phyloP scores from a whole-genome alignment of 2,113 vertebrate species.

The Poicephalus gulielmi region DNA sequence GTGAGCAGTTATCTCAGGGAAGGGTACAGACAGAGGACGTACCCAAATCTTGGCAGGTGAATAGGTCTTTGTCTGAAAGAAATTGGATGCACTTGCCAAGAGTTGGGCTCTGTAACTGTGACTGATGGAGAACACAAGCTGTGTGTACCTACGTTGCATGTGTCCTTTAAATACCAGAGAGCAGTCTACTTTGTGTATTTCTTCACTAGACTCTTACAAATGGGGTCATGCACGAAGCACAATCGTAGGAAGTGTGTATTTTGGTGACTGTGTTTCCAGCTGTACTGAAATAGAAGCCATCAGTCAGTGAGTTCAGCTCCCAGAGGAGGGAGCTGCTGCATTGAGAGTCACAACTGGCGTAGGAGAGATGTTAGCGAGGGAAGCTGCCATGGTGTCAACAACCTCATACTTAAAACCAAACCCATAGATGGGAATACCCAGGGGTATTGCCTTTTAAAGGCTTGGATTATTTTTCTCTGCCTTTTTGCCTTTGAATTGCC shows the following conservation, averaged over 20 bases:
- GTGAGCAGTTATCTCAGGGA: not conserved
- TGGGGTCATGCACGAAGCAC: not conserved
- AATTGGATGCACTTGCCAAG: not conserved
- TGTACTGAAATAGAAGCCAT: not conserved
- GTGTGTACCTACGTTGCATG: rapidly evolving
- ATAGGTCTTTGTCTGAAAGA: not conserved
- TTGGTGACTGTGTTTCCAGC: not conserved
- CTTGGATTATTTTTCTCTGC: not conserved
- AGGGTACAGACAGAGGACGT: not conserved
- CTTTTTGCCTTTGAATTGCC: not conserved
- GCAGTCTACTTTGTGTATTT: not conserved
- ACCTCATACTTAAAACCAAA: not conserved
- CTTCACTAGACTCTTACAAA: not conserved
- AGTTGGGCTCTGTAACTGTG: not conserved
- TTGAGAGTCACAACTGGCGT: not conserved
- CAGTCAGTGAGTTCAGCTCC: not conserved
- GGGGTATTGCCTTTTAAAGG: not conserved
- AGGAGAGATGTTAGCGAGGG: not conserved
- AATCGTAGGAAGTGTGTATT: not conserved
- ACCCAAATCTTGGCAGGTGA: not conserved
- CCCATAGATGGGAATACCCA: not conserved
- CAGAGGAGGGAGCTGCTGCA: not conserved
- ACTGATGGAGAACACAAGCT: not conserved
- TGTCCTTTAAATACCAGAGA: not conserved
- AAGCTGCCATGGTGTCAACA: not conserved